Evolutionary conservation across 2,888 invertebrate species (phyloP).

Genomic region (Auanema sp.): DNA sequence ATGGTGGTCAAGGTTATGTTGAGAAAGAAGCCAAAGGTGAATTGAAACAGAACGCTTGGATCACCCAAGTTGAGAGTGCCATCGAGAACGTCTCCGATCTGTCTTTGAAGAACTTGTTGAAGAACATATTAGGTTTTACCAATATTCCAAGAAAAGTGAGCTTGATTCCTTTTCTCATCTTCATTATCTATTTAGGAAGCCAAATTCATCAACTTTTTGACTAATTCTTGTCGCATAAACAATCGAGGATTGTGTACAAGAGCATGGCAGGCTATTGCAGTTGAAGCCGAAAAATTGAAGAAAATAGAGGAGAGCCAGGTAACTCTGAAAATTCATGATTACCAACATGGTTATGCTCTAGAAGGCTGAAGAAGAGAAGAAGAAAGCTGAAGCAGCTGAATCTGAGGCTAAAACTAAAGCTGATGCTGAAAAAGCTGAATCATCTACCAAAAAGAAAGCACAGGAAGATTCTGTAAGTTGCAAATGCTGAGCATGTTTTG

Average conservation of each 20-base stretch:
- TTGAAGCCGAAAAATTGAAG: slow-evolving; percentile 48
- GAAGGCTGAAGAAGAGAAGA: slow-evolving; percentile 6
- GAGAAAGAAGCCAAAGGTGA: slow-evolving; percentile 66
- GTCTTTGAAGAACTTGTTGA: slow-evolving; percentile 45
- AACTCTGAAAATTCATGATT: not conserved
- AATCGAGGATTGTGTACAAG: slow-evolving; percentile 34
- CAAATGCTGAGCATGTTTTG: too few species aligned
- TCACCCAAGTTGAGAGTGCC: slow-evolving; percentile 63
- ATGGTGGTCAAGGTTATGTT: slow-evolving; percentile 71
- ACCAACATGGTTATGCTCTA: not conserved
- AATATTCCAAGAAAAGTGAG: slow-evolving; percentile 56
- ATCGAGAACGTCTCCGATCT: slow-evolving; percentile 49
- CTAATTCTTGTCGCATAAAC: slow-evolving; percentile 42
- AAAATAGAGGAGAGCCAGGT: slow-evolving; percentile 23
- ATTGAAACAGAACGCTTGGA: slow-evolving; percentile 67
- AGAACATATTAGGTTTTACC: slow-evolving; percentile 41
- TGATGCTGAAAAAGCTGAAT: not conserved
- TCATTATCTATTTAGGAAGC: slow-evolving; percentile 34
- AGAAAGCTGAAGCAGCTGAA: not conserved
- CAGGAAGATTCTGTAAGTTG: too few species aligned
- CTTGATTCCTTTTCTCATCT: not conserved
- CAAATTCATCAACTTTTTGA: slow-evolving; percentile 61
- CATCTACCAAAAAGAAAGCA: too few species aligned
- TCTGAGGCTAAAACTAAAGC: slow-evolving; percentile 2
- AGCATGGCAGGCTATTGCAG: slow-evolving; percentile 50